Conservation (phyloP, 2,113 vertebrate species). For the Uropsilus gracilis region DNA sequence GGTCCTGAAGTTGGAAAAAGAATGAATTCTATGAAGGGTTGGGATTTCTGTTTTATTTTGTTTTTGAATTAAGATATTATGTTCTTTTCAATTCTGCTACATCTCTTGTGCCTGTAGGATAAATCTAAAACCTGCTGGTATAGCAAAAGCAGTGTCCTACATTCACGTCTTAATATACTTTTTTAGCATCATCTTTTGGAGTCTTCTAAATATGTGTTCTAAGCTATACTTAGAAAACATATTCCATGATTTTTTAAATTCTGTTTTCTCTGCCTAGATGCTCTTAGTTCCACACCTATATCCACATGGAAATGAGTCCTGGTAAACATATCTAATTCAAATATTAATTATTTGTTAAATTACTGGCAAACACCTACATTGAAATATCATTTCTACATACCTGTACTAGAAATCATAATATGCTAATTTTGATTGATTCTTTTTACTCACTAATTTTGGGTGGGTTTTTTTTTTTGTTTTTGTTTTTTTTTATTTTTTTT, state of each 20-base stretch:
- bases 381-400: neutral
- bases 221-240: neutral
- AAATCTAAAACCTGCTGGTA: neutral
- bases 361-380: neutral
- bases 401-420: neutral
- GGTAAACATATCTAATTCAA: neutral
- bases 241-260: neutral
- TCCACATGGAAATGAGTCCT: neutral
- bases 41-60: neutral
- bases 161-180: neutral
- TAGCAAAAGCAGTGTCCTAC: neutral
- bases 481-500: too few relatives aligned
- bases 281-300: neutral
- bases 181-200: neutral
- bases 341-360: neutral
- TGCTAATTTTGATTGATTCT: neutral
- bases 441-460: too few relatives aligned
- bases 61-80: neutral
- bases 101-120: neutral
- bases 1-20: neutral
- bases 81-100: neutral
- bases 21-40: neutral
- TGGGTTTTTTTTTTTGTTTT: too few relatives aligned
- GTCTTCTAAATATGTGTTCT: constrained; percentile 8
- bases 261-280: neutral